Conservation (phyloP, 53 echinoderm and acorn worm species). For the Luidia sarsii region DNA sequence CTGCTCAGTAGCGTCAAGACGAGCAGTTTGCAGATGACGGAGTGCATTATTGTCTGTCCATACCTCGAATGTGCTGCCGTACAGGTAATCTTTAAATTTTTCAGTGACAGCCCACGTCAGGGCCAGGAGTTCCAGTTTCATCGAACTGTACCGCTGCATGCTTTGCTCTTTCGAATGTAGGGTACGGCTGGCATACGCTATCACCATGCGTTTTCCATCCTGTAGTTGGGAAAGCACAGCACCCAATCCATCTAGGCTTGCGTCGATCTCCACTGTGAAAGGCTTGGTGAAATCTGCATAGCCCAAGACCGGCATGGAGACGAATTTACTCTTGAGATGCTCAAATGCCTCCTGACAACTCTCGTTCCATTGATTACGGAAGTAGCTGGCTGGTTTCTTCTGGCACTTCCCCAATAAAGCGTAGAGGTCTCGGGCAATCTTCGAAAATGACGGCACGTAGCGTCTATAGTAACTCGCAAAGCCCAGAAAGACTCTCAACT, state of each 20-base stretch:
- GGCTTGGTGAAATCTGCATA: conserved; percentile 56
- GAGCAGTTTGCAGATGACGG: neutral
- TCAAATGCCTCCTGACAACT: conserved; percentile 25
- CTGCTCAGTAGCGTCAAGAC: neutral
- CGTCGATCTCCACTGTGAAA: neutral
- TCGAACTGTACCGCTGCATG: conserved; percentile 43
- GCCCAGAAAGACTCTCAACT: conserved; percentile 33
- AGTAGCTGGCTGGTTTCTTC: neutral
- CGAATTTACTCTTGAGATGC: conserved; percentile 33
- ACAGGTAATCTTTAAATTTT: conserved; percentile 34
- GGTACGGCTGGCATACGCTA: conserved; percentile 49
- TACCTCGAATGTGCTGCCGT: neutral
- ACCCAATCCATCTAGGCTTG: conserved; percentile 46
- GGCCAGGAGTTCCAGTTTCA: conserved; percentile 41
- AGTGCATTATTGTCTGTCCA: conserved; percentile 10
- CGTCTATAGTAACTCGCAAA: conserved; percentile 57
- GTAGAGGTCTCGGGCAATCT: conserved; percentile 17
- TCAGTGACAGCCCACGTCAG: conserved; percentile 47
- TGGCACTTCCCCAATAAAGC: conserved; percentile 30
- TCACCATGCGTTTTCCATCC: conserved; percentile 14
- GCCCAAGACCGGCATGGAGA: conserved; percentile 52
- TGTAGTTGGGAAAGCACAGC: conserved; percentile 57
- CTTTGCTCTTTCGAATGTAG: conserved; percentile 26
- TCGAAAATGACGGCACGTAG: conserved; percentile 37
- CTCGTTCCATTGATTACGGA: neutral